Evolutionary conservation across 2,113 vertebrate genomes (phyloP).

Genomic region (Parus major): DNA sequence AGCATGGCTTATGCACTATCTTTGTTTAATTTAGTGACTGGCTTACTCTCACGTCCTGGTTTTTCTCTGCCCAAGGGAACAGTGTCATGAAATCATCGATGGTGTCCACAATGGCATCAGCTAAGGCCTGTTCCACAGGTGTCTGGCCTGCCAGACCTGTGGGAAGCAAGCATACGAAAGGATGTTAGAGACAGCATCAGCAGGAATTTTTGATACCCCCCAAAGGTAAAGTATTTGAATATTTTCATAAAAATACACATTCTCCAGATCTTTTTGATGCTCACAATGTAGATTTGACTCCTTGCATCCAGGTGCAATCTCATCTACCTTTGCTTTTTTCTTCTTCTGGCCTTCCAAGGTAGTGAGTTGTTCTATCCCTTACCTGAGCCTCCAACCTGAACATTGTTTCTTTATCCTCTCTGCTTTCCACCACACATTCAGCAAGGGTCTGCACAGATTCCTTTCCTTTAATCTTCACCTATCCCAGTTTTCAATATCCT

Average conservation of each 20-base stretch:
- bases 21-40: neutral
- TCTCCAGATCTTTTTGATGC: neutral
- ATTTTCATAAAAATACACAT: neutral
- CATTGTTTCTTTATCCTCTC: neutral
- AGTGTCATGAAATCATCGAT: slow-evolving; percentile 76
- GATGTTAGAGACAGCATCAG: neutral
- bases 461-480: neutral
- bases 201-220: neutral
- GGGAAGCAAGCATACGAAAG: neutral
- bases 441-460: neutral
- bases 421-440: neutral
- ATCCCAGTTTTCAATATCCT: neutral
- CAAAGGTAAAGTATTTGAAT: neutral
- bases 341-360: neutral
- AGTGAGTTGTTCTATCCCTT: neutral
- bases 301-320: neutral
- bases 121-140: slow-evolving; percentile 71
- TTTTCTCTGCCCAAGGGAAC: slow-evolving; percentile 80
- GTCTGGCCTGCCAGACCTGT: slow-evolving; percentile 77
- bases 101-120: slow-evolving; percentile 78
- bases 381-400: neutral
- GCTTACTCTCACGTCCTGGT: slow-evolving; percentile 72
- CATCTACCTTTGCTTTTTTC: neutral
- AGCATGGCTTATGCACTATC: neutral
- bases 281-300: neutral